These are phyloP conservation scores for Caerostris extrusa DNA, from an alignment of 1,140 invertebrate species.

Conservation along the genomic window DNA sequence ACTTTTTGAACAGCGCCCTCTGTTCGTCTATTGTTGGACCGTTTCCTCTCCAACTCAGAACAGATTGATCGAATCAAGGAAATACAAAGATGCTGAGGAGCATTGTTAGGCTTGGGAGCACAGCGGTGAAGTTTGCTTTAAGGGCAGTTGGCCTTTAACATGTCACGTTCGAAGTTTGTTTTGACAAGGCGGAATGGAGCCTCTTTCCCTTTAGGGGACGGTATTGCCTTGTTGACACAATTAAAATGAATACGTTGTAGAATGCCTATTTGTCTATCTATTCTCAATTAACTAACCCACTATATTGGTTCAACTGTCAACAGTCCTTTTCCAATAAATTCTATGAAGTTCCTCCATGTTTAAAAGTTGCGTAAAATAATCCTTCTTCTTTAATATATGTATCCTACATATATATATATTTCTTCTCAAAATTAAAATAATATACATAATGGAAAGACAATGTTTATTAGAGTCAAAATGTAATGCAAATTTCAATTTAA, in stretches of 20 bases:
- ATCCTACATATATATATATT: too few species aligned
- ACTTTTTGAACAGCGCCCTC: constrained; percentile 51
- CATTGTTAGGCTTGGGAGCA: neutral
- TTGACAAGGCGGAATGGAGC: neutral
- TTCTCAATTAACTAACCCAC: too few species aligned
- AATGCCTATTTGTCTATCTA: neutral
- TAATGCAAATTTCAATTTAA: too few species aligned
- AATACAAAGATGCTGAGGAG: constrained; percentile 50
- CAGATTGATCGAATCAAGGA: constrained; percentile 67
- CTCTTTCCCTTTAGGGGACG: neutral
- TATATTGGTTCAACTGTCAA: too few species aligned
- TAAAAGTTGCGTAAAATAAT: too few species aligned
- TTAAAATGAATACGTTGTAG: neutral
- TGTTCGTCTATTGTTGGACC: constrained; percentile 32
- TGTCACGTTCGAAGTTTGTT: constrained; percentile 1
- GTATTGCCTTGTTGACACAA: neutral
- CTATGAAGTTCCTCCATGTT: too few species aligned
- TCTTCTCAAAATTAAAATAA: too few species aligned
- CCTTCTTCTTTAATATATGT: too few species aligned
- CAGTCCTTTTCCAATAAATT: too few species aligned
- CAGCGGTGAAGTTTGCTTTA: constrained; percentile 47
- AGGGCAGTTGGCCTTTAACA: constrained; percentile 7
- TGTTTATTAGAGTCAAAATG: too few species aligned
- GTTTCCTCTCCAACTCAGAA: neutral
- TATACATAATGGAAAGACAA: too few species aligned